Evolutionary conservation across 2,888 invertebrate species (phyloP), one percentile per base, ranked within the genome.

Genomic region (Gisinianus flammeolus): DNA sequence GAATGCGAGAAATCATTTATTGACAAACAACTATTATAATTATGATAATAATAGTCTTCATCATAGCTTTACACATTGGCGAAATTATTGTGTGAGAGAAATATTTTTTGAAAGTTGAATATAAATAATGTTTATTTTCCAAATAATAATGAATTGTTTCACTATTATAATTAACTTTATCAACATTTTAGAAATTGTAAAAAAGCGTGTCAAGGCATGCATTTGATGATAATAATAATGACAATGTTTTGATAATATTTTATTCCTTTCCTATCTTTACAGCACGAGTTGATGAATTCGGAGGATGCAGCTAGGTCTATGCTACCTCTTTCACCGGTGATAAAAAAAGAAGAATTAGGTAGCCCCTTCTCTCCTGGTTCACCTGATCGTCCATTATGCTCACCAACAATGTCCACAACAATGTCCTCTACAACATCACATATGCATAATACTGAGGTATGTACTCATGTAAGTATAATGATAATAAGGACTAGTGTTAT

Each of bases 341-440:
- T 84, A 30, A 83, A 83, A 58, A 84, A 84, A 74, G 83, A 84
- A 71, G 78, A 68, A 5, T 56, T 82, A 28, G 81, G 79, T 28
- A 79, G 80, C 19, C 79, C 79, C 10, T 83, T 82, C 19, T 76
- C 81, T 28, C 79, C 82, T 12, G 72, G 72, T 12, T 81, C 82
- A 52, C 81, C 81, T 1, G 81, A 83, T 44, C 70, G 81, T 64
- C 66, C 78, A 52, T 78, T 82, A 44, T 81, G 81, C 19, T 82
- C 82, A 5, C 83, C 82, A 12, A 81, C 82, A 62, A 83, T 83
- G 82, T 81, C 82, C 28, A 81, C 83, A 44, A 83, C 83, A 24
- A 83, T 81, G 83, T 78, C 79, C 6, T 81, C 81, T 5, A 81
- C 80, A 12, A 81, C 83, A 28, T 78, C 80, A 35, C 79, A 79